Base-by-base conservation (phyloP, 23 tunicate species). In the Trididemnum miniatum region DNA sequence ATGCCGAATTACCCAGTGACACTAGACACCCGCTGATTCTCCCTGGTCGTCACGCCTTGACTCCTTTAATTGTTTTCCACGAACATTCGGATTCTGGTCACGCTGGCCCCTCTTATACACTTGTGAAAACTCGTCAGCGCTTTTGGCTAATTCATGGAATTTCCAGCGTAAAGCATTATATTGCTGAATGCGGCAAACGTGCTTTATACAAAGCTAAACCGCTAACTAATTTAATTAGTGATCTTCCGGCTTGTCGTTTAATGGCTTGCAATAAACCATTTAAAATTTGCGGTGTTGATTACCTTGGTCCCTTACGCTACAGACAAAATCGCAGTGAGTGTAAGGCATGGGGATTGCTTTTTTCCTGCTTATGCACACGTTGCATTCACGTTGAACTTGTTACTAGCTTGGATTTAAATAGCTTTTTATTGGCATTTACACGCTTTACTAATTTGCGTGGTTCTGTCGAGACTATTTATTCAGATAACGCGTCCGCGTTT, bases 111-210 rank as follows among this genome's bases (percentile, higher is more conserved):
- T 18, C 28, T 18, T 62, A 62, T 62, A 62, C 67, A 26, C 4
- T 62, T 12, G n/a, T 62, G 67, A 22, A 24, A 20, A 62, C 67
- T 5, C 67, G 23, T 5, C 26, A 62, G 26, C 67, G 29, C n/a
- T 24, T 62, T 30, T 67, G 37, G 38, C 31, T 67, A 12, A 4
- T 67, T 31, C 25, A 67, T 32, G 38, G 75, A 31, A 67, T 67
- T 67, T 67, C 75, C 38, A 31, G 38, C 75, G 75, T 67, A 67
- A 67, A 67, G 12, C 38, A 3, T 67, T 67, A 31, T n/a, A 5
- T 31, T 4, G 38, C 75, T 4, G n/a, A 33, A 3, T 67, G 75
- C 25, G 38, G 37, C 3, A 33, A 31, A 67, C 4, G 38, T 33
- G 38, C 38, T 7, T 9, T 31, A 9, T 67, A 23, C 4, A 67